Evolutionary conservation across 2,797 vertebrate species (phyloP), one percentile per base, ranked within the genome.

Genomic region (Coregonus suidteri): DNA sequence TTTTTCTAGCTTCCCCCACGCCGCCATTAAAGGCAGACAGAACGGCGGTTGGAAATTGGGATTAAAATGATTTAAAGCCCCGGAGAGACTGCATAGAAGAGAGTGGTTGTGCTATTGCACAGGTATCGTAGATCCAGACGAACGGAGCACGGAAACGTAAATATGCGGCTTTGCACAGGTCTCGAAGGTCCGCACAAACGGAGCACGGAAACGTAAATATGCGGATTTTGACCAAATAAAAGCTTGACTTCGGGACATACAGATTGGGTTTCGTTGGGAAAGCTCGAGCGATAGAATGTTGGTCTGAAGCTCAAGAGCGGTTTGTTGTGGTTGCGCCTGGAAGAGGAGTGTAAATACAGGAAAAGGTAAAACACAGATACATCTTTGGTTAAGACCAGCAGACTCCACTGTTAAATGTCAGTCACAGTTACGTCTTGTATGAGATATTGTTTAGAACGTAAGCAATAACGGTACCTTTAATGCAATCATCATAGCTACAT

Each of bases 281-380:
- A 75, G 37, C 77, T 25, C 67, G 73, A 77, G 82, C 47, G 47
- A 54, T 62, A 52, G 7, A 64, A 47, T 47, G 41, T 47, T 47
- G 41, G 41, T 20, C 6, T n/a, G 25, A 15, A 79, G 79, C 78
- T 47, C 7, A 62, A 20, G 6, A n/a, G 79, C 79, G 76, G 37
- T 85, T 89, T 88, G 90, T 90, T 90, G 84, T 85, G 88, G 84
- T 82, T n/a, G 80, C 79, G 54, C 74, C 76, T 53, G 80, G 76
- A 74, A 88, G 89, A 88, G 89, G 89, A 91, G 88, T 82, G 90
- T 90, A 89, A 92, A 90, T 91, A 92, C 90, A 68, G 87, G 85
- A 41, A 86, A 89, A 90, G 91, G 92, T 93, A 90, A 47, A 47
- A 47, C 11, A 11, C 9, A 11, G 41, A 11, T 47, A 3, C 9